phyloP scores from a whole-genome alignment of 1,140 invertebrate genomes.

The Thereuonema tuberculata region DNA sequence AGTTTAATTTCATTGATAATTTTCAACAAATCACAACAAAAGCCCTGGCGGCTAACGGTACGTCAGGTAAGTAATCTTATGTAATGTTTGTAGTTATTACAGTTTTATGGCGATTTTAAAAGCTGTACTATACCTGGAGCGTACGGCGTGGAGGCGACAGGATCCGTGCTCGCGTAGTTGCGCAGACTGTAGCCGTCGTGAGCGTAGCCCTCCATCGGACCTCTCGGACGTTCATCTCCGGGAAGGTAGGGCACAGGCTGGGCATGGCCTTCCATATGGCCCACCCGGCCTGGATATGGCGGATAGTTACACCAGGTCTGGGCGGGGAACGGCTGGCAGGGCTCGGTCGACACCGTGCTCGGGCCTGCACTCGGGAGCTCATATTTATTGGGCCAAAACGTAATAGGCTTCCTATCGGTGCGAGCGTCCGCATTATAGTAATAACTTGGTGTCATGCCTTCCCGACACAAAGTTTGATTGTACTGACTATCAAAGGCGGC shows the following conservation, averaged over 20 bases:
- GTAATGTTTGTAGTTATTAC: too few relatives aligned
- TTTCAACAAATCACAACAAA: too few relatives aligned
- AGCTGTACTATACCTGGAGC: constrained; percentile 47
- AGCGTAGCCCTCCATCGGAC: constrained; percentile 49
- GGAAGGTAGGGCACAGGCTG: constrained; percentile 33
- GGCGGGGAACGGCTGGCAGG: constrained; percentile 53
- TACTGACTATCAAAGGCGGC: constrained; percentile 38
- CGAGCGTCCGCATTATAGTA: constrained; percentile 45
- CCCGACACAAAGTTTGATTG: constrained; percentile 39
- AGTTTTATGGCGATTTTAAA: too few relatives aligned
- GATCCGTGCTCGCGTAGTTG: constrained; percentile 54
- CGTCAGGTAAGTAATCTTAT: too few relatives aligned
- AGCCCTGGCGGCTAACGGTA: too few relatives aligned
- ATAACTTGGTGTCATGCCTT: constrained; percentile 51
- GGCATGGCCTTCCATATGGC: constrained; percentile 26
- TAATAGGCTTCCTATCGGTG: constrained; percentile 34
- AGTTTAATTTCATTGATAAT: too few relatives aligned
- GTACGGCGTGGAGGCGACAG: constrained; percentile 59
- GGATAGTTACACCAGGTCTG: constrained; percentile 55
- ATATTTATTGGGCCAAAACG: constrained; percentile 49
- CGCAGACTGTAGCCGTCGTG: constrained; percentile 56
- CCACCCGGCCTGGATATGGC: constrained; percentile 35
- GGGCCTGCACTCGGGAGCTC: constrained; percentile 31
- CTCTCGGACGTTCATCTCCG: constrained; percentile 46
- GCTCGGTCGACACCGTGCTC: constrained; percentile 38